These are phyloP conservation scores for Origma solitaria DNA, from an alignment of 2,113 vertebrate species.

Conservation along the genomic window DNA sequence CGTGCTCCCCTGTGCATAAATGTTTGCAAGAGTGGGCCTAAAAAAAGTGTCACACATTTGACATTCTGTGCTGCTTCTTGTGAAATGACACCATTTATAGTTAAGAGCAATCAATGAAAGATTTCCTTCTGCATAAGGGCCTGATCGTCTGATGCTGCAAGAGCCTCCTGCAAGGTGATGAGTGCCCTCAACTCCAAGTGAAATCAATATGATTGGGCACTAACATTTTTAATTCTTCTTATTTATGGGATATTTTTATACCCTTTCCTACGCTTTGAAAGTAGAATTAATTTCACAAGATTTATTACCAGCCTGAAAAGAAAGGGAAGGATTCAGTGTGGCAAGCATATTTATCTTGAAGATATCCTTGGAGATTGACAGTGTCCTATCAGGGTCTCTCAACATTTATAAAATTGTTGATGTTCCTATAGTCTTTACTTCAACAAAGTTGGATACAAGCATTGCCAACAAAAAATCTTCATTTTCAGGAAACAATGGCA, in stretches of 20 bases:
- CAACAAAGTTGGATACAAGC: conserved; percentile 21
- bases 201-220: conserved; percentile 53
- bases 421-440: conserved; percentile 18
- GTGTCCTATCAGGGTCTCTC: conserved; percentile 6
- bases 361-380: conserved; percentile 19
- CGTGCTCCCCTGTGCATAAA: background rate
- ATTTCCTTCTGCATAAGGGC: conserved; percentile 48
- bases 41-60: background rate
- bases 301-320: background rate
- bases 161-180: conserved; percentile 50
- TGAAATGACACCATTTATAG: conserved; percentile 36
- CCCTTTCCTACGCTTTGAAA: background rate
- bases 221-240: background rate
- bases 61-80: conserved; percentile 6
- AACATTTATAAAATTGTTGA: background rate
- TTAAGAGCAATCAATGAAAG: conserved; percentile 59
- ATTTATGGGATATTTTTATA: background rate
- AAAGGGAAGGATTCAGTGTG: background rate
- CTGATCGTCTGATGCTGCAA: conserved; percentile 42
- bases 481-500: background rate
- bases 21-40: background rate
- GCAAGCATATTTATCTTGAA: conserved; percentile 26
- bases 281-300: background rate
- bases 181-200: conserved; percentile 39
- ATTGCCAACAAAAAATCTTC: background rate